Base-by-base conservation (phyloP, 2,113 vertebrate genomes). In the Stigmatopora argus region DNA sequence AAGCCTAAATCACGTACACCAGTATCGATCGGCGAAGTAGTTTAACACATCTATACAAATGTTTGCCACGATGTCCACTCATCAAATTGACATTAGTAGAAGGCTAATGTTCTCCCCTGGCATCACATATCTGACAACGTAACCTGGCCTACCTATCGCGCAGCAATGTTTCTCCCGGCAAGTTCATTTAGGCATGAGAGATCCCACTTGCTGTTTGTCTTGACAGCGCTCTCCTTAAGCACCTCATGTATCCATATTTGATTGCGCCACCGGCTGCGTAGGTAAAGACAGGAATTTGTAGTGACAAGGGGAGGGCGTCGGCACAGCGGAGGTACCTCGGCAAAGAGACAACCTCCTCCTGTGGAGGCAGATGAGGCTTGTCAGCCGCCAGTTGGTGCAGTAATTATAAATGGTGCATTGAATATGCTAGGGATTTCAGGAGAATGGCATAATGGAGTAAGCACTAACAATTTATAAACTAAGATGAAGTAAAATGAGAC, bases 321-420 rank as follows among this genome's bases (percentile, higher is more conserved):
- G 72, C 75, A 84, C 85, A 82, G 78, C 86, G 70, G 78, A 80
- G 83, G 77, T 79, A 88, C 79, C 86, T 84, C 68, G 75, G 81
- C 78, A 74, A 79, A 70, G 74, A 84, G 89, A 90, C 78, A 83
- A 75, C 65, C 80, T 80, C 78, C 80, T 62, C 73, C 76, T 65
- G 80, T 60, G 74, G 76, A 82, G 78, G 70, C 82, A 86, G 86
- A 89, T 84, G 79, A 87, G 85, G 74, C 85, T 83, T 89, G 85
- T 86, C 88, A 90, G 85, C 69, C 74, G 83, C 81, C 90, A 90
- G 84, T 90, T 89, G 87, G 88, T 79, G 85, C 75, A 77, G 83
- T 90, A 87, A 91, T 89, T 86, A 86, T 81, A 85, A 83, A 84
- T 85, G 83, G 69, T 75, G 84, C 67, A 60, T 76, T 77, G 83